Conservation (phyloP, 2,888 invertebrate species). For the Philonicus albiceps region DNA sequence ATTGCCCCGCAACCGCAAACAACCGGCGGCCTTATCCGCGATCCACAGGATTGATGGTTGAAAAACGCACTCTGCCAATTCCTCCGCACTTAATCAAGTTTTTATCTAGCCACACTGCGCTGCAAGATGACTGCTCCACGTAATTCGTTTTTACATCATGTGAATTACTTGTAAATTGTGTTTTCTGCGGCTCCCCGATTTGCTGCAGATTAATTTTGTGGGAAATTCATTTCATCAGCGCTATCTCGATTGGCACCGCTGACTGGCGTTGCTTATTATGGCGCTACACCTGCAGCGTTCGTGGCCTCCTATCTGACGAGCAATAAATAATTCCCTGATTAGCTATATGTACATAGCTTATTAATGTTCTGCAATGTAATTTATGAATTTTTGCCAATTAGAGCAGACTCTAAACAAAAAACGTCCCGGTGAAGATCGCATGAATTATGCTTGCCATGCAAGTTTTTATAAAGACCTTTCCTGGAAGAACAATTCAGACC, state of each 20-base stretch:
- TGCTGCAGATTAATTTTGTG: constrained; percentile 34
- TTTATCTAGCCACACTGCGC: constrained; percentile 21
- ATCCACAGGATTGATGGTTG: constrained; percentile 22
- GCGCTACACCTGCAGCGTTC: not conserved
- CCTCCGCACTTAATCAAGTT: constrained; percentile 38
- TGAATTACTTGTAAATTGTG: constrained; percentile 35
- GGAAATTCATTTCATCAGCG: constrained; percentile 26
- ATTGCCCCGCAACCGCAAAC: constrained; percentile 36
- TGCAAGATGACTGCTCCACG: constrained; percentile 27
- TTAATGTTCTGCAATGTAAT: not conserved
- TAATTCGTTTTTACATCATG: constrained; percentile 35
- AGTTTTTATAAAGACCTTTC: not conserved
- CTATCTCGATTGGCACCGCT: constrained; percentile 1
- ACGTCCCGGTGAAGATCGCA: not conserved
- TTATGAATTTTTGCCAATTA: constrained; percentile 5
- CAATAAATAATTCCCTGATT: constrained; percentile 19
- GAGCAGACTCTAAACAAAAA: not conserved
- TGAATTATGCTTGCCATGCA: not conserved
- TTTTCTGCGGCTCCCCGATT: constrained; percentile 1
- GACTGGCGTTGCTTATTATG: not conserved
- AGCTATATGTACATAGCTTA: not conserved
- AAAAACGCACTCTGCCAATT: constrained; percentile 33
- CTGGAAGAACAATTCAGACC: not conserved
- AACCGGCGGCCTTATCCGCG: not conserved
- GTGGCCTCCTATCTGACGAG: not conserved